Base-by-base conservation (phyloP, 1,140 invertebrate genomes). In the Anadara kagoshimensis region DNA sequence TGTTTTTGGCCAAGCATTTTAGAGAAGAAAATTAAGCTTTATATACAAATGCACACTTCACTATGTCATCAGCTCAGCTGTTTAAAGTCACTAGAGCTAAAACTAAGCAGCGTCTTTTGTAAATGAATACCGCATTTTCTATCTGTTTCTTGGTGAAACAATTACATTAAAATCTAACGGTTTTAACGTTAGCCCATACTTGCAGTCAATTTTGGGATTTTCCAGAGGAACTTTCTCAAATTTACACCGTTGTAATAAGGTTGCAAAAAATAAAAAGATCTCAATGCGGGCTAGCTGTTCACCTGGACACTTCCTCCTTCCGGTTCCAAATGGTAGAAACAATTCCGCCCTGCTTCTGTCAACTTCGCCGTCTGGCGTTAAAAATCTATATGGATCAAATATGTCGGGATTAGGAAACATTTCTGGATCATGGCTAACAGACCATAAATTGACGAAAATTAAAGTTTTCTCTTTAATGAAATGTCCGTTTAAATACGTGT, bases 251-350 rank as follows among this genome's bases (percentile, higher is more conserved):
- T 94, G 93, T 67, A 95, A 86, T 16, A 95, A 90, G 8, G 92
- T 92, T 5, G 92, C 90, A 64, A 95, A 93, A 54, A 94, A 92
- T 20, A 95, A 36, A 57, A 95, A 96, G 3, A 94, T 82, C 72
- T 94, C 94, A 1, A 91, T 92, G 62, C 91, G 92, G 0, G 94
- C 95, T 47, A 96, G 86, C 0, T 92, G 89, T 87, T 95, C 94
- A 1, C 95, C 95, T 0, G 94, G 91, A 83, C 95, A 96, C 71
- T 93, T 91, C 56, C 86, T 57, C 51, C 81, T 77, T 16, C 86
- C 86, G 0, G 78, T 75, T 2, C 85, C 81, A 64, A 80, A 87
- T 12, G 83, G 82, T 14, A 84, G 57, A 54, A 86, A 83, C 12
- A 56, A 12, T 20, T 85, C 84, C 11, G 64, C 24, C 11, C 70